Evolutionary conservation across 2,888 invertebrate species (phyloP), one percentile per base, ranked within the genome.

Genomic region (Pasiphila rectangulata): DNA sequence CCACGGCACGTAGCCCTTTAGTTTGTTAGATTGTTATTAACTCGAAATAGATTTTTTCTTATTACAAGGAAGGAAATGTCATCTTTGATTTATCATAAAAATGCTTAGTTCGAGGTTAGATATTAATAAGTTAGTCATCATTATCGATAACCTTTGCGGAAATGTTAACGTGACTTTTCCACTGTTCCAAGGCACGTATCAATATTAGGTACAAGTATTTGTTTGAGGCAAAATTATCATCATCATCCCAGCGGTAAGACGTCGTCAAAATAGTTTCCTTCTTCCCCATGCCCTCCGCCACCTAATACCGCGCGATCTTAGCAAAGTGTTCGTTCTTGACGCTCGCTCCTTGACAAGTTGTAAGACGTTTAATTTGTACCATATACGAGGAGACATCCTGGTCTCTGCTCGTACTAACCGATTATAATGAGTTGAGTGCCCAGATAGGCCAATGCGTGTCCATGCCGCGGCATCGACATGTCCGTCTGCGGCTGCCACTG

Each of bases 391-490:
- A n/a, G n/a, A n/a, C n/a, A n/a, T n/a, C n/a, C n/a, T n/a, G n/a
- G n/a, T n/a, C n/a, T n/a, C n/a, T n/a, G n/a, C n/a, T 7, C 7
- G 5, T 35, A 35, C 57, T 58, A 29, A 85, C 86, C 93, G 41
- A 93, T 90, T 32, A 93, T 90, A 46, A 93, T 78, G 55, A 93
- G 88, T 61, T 92, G 92, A 0, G 90, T 90, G 65, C 93, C 93
- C 37, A 93, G 84, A 54, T 91, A 91, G 0, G 91, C 91, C 2
- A 91, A 84, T 1, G 92, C 88, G 61, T 93, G 93, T 1, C 92
- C 93, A 65, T 93, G 93, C 27, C 93, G 79, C 0, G 93, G 91
- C 57, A 91, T 91, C 6, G 90, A 89, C 90, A 93, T 90, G 62
- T 91, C 90, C 0, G 91, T 89, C 51, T 90, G 86, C 39, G 80